Base-by-base conservation (phyloP, 2,888 invertebrate genomes). In the Netelia virgata region DNA sequence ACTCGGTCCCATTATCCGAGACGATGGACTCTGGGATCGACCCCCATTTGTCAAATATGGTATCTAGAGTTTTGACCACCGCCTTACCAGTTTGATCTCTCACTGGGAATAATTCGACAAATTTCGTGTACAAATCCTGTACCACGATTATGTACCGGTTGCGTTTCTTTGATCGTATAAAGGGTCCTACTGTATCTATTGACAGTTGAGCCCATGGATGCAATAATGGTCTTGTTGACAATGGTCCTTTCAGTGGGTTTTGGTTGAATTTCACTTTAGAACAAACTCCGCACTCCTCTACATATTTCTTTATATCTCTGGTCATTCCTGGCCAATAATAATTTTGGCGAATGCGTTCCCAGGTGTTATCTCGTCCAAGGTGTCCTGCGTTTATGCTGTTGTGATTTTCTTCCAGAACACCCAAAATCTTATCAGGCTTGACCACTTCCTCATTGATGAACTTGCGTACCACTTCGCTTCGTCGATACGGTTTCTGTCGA, bases 301-400 rank as follows among this genome's bases (percentile, higher is more conserved):
- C 47, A 47, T 41, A 20, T 8, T 74, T 50, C n/a, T 47, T 80
- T 80, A 84, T 57, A 55, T 75, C 84, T 18, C 69, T 18, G 0
- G 76, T 63, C 84, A 81, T 81, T 18, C 76, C 73, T 8, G 72
- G 76, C 76, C 68, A 75, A 41, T 57, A 75, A 68, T 61, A 57
- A 16, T 55, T 78, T 50, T 82, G 75, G 14, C 82, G 50, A 3
- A 84, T 82, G 16, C 82, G 18, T 23, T 84, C 76, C 10, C 63
- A 20, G 6, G 76, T 84, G 6, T 84, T 84, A 3, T 82, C 77
- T 43, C 72, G 53, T 6, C 84, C 84, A 9, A 84, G 47, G 23
- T 84, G 80, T 53, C 76, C 72, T 53, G 47, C 70, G 18, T 70
- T 59, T 1, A 79, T 70, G 11, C 20, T n/a, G 1, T 68, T 55